Base-by-base conservation (phyloP, 1,140 invertebrate genomes). In the Luehdorfia chinensis region DNA sequence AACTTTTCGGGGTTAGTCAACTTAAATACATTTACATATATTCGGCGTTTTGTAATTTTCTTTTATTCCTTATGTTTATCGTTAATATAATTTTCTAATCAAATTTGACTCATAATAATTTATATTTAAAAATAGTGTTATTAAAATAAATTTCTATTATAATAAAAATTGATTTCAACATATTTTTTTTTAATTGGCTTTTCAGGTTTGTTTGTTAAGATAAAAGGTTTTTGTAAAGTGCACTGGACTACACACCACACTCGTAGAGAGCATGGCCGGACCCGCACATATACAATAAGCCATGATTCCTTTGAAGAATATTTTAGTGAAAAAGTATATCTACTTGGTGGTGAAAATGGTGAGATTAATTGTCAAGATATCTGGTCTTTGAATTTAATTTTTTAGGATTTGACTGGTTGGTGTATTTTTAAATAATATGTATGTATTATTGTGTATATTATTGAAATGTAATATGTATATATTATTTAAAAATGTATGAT, bases 271-370 rank as follows among this genome's bases (percentile, higher is more conserved):
- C 55, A 70, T 11, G 59, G 70, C 8, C 88, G 90, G 47, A 88
- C 87, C 19, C 81, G 88, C 36, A 87, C 89, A 32, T 89, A 92
- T 51, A 88, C 79, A 2, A 85, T 90, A 13, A 77, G 75, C 8
- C 87, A 92, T 16, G 87, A 87, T n/a, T 92, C 88, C 0, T 84
- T 91, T 53, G 93, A 94, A 64, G 90, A 92, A 65, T 94, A 84
- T 51, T 34, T 75, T 4, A 70, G 72, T 15, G 16, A 32, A 2
- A 80, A 78, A 50, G 32, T 56, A 0, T 81, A 61, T 45, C 16
- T 84, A 1, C 34, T 73, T 33, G 80, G 77, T 27, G 59, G 65
- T 4, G 56, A 73, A 43, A 50, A 43, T 56, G 77, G 80, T 79
- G 55, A 67, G 64, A n/a, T 2, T 27, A n/a, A n/a, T n/a, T n/a